Conservation (phyloP, 2,113 vertebrate genomes). For the Atherinomorus stipes region DNA sequence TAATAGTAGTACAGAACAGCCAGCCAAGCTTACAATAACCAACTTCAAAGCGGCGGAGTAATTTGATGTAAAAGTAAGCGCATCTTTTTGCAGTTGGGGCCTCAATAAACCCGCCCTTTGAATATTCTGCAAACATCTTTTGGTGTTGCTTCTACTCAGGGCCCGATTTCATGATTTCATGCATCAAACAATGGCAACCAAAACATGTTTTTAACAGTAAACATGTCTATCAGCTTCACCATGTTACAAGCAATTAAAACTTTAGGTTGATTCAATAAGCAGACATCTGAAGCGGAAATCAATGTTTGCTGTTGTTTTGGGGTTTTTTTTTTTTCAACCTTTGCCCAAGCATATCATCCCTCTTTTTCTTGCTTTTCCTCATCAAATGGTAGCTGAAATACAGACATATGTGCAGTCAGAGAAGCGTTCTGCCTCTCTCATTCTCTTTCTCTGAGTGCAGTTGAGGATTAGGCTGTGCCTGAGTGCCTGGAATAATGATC, state of each 20-base stretch:
- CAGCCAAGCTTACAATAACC: slow-evolving; percentile 49
- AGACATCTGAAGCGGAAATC: slow-evolving; percentile 37
- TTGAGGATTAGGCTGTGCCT: slow-evolving; percentile 76
- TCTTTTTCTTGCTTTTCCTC: slow-evolving; percentile 14
- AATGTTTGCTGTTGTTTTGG: slow-evolving; percentile 48
- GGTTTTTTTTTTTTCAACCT: not conserved
- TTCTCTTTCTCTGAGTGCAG: slow-evolving; percentile 68
- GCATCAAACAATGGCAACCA: slow-evolving; percentile 45
- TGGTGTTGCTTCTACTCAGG: slow-evolving; percentile 22
- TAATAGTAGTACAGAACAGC: slow-evolving; percentile 13
- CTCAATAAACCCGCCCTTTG: slow-evolving; percentile 19
- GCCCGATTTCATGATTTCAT: slow-evolving; percentile 47
- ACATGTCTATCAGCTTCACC: slow-evolving; percentile 36
- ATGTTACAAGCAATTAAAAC: slow-evolving; percentile 32
- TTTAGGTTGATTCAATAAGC: slow-evolving; percentile 42
- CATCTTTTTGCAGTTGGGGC: slow-evolving; percentile 7
- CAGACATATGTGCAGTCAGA: slow-evolving; percentile 69
- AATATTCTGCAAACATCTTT: slow-evolving; percentile 24
- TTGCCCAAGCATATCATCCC: slow-evolving; percentile 47
- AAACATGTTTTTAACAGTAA: slow-evolving; percentile 48
- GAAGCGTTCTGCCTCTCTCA: slow-evolving; percentile 53
- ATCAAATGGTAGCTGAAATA: slow-evolving; percentile 60
- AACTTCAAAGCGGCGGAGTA: slow-evolving; percentile 47
- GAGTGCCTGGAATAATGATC: slow-evolving; percentile 83
- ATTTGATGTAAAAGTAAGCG: slow-evolving; percentile 50